Base-by-base conservation (phyloP, 2,888 invertebrate species). In the Periphyllus acericola region DNA sequence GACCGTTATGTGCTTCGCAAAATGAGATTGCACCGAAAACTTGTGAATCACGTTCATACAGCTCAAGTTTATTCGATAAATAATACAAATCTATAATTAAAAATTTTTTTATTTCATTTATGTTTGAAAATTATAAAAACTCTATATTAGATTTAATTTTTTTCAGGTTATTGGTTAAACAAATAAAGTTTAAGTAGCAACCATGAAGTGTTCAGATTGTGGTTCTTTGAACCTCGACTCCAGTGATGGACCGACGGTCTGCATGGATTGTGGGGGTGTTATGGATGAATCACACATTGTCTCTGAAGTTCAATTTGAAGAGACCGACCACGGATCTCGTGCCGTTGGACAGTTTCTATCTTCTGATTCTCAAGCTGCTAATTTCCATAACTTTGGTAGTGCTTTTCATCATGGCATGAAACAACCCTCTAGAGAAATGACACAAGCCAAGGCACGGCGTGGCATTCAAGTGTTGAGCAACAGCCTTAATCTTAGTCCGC, bases 281-380 rank as follows among this genome's bases (percentile, higher is more conserved):
- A 92, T 99, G 29, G 99, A 99, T 91, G 98, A 99, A 91, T 97
- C 96, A 91, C 95, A 98, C 86, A 99, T 99, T 91, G 98, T 99
- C 40, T 96, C 97, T 3, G 99, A 99, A 92, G 95, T 99, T 40
- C 97, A 98, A 92, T 99, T 99, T 91, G 96, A 97, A 92, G 99
- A 99, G 92, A 95, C 96, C 91, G 95, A 96, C 17, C 95, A 95
- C 91, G 96, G 96, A 19, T 94, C 95, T 81, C 95, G 95, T 89
- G 96, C 97, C 29, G 94, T 98, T 90, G 99, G 99, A 52, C 98
- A 98, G 91, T 98, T 98, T 92, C 98, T 98, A 0, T 96, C 97
- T 6, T 95, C 95, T 5, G 98, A 98, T 90, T 96, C 97, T 89
- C 95, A 95, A 91, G 96, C 97, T 84, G 96, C 96, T 89, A 95